phyloP scores from a whole-genome alignment of 2,113 vertebrate species.

The Chrysemys picta region DNA sequence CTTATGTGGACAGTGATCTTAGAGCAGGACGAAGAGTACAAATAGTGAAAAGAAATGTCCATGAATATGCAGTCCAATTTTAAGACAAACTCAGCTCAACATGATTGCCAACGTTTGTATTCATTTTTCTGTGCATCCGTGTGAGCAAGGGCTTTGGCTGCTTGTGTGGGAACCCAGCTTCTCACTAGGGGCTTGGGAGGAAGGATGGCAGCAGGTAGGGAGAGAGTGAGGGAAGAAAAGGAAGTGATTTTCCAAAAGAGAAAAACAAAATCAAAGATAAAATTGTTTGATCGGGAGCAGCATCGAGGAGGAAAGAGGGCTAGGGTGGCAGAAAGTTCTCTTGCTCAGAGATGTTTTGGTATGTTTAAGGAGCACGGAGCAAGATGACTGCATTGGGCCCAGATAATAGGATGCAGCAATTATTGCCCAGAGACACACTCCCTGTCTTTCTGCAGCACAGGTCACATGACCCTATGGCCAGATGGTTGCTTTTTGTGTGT shows the following conservation, averaged over 20 bases:
- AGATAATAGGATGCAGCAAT: accelerated
- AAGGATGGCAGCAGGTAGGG: background rate
- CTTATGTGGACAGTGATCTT: background rate
- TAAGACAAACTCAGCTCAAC: background rate
- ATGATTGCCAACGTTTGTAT: background rate
- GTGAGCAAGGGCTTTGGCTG: accelerated
- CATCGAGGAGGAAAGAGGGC: background rate
- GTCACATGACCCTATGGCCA: accelerated
- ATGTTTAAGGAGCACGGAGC: accelerated
- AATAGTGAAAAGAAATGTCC: background rate
- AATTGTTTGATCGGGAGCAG: background rate
- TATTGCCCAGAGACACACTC: accelerated
- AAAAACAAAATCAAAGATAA: background rate
- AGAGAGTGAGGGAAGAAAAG: background rate
- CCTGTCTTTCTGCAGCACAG: accelerated
- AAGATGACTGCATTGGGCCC: accelerated
- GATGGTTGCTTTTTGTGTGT: background rate
- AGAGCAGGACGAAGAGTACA: background rate
- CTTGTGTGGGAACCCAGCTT: background rate
- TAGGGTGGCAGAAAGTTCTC: background rate
- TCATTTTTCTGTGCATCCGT: background rate
- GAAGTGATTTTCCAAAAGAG: background rate
- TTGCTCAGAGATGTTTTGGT: background rate
- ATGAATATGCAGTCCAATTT: background rate
- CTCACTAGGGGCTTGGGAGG: background rate